phyloP scores from a whole-genome alignment of 2,797 vertebrate species.

The Lerista edwardsae region DNA sequence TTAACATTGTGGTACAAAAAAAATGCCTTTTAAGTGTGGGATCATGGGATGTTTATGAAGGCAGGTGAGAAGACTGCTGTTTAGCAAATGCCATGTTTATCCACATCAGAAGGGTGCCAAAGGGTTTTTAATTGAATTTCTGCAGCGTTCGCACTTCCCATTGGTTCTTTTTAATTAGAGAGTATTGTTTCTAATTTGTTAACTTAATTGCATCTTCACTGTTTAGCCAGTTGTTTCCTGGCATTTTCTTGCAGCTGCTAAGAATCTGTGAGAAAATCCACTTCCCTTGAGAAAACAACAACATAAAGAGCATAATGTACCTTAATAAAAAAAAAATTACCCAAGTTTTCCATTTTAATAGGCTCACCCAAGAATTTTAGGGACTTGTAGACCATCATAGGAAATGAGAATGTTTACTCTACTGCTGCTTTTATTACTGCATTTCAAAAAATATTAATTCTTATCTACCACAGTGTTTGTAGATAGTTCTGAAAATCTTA shows the following conservation, averaged over 20 bases:
- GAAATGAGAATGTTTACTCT: constrained; percentile 19
- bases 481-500: not conserved
- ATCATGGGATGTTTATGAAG: constrained; percentile 26
- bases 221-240: constrained; percentile 71
- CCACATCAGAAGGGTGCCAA: constrained; percentile 63
- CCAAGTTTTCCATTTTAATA: constrained; percentile 63
- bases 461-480: constrained; percentile 18
- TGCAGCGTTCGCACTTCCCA: constrained; percentile 62
- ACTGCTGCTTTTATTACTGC: constrained; percentile 57
- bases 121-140: constrained; percentile 63
- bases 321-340: constrained; percentile 52
- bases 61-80: constrained; percentile 69
- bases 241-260: constrained; percentile 72
- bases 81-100: constrained; percentile 63
- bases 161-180: constrained; percentile 63
- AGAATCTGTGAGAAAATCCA: constrained; percentile 64
- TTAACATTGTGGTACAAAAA: constrained; percentile 44
- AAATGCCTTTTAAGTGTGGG: constrained; percentile 56
- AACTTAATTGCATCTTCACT: constrained; percentile 58
- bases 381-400: constrained; percentile 5
- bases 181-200: constrained; percentile 65
- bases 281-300: constrained; percentile 53
- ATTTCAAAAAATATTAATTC: constrained; percentile 27
- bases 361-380: constrained; percentile 33
- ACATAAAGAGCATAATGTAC: not conserved